Evolutionary conservation across 2,797 vertebrate species (phyloP).

Genomic region (Sciurus vulgaris): DNA sequence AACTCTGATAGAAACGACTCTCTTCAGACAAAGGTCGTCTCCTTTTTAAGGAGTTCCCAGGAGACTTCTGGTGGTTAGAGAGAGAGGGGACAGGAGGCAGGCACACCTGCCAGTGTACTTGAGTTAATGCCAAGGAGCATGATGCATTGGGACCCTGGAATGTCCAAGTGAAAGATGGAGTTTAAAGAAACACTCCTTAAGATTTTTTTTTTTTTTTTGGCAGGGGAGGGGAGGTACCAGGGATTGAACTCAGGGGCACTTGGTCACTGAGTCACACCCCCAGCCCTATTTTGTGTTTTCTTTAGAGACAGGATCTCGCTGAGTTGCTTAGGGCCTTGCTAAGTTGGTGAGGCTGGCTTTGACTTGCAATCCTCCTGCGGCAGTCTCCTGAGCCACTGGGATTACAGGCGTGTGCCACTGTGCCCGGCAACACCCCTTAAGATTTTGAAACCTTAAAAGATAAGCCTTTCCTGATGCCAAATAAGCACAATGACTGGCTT

Average conservation of each 20-base stretch:
- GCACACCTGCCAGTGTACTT: accelerated
- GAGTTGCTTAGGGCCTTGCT: too few relatives aligned
- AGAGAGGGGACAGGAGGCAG: not conserved
- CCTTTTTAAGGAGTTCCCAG: not conserved
- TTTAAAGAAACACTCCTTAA: not conserved
- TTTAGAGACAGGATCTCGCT: too few relatives aligned
- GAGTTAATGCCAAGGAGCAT: not conserved
- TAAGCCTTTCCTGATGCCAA: not conserved
- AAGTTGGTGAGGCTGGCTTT: too few relatives aligned
- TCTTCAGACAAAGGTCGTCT: not conserved
- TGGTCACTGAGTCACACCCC: too few relatives aligned
- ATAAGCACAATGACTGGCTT: not conserved
- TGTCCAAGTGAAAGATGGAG: not conserved
- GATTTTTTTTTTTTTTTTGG: not conserved
- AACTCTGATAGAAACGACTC: not conserved
- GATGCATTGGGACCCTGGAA: not conserved
- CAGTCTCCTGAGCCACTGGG: too few relatives aligned
- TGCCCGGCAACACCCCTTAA: too few relatives aligned
- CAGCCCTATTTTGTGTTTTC: too few relatives aligned
- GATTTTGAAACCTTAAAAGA: constrained; percentile 9
- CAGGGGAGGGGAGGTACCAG: too few relatives aligned
- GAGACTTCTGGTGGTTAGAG: not conserved
- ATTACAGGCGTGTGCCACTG: too few relatives aligned
- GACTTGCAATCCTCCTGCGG: too few relatives aligned
- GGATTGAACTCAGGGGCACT: too few relatives aligned